phyloP scores from a whole-genome alignment of 1,140 invertebrate genomes.

The Drosophila melanica region DNA sequence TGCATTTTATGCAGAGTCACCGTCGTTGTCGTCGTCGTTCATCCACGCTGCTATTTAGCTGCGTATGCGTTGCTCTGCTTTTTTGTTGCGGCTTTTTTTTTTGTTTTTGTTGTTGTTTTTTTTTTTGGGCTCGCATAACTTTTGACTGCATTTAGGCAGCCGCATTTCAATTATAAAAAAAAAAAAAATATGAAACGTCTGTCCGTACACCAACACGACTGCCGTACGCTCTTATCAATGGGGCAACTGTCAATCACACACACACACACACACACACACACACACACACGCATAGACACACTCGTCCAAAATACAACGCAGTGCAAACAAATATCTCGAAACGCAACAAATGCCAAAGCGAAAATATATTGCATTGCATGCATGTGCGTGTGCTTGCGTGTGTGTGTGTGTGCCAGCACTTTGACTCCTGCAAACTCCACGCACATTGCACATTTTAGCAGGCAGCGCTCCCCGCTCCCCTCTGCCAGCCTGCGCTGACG shows the following conservation, averaged over 20 bases:
- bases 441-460: constrained; percentile 75
- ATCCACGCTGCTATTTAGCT: constrained; percentile 36
- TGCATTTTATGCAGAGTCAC: constrained; percentile 61
- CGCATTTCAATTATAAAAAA: constrained; percentile 54
- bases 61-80: constrained; percentile 52
- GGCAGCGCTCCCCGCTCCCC: constrained; percentile 2
- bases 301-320: constrained; percentile 37
- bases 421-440: constrained; percentile 47
- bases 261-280: constrained; percentile 5
- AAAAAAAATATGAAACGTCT: constrained; percentile 33
- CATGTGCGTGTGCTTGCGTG: constrained; percentile 13
- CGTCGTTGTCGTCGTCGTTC: constrained; percentile 5
- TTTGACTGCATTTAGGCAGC: constrained; percentile 68
- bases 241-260: constrained; percentile 72
- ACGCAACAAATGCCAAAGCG: constrained; percentile 74
- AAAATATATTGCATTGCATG: constrained; percentile 72
- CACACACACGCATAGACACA: constrained; percentile 21
- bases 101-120: neutral
- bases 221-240: constrained; percentile 49
- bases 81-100: constrained; percentile 59
- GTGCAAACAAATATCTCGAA: constrained; percentile 63
- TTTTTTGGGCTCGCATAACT: constrained; percentile 64
- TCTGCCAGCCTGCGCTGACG: neutral
- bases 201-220: neutral
- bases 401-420: constrained; percentile 30